Percentiles rank a stretch among this genome's conserved stretches.
Conservation (phyloP, 2,888 invertebrate genomes). For the Margaritifera margaritifera region DNA sequence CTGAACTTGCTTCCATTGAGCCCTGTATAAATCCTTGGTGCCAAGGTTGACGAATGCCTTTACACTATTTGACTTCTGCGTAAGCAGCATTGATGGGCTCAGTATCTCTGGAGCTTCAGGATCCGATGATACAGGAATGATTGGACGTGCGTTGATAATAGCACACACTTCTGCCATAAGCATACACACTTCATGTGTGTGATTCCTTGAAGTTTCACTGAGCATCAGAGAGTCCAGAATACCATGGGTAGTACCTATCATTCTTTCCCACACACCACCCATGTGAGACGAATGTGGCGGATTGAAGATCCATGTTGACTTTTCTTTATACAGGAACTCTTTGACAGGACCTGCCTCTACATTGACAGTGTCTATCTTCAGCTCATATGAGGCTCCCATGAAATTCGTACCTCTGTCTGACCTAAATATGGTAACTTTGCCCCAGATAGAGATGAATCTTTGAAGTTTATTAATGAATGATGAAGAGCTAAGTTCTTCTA, state of each 20-base stretch:
- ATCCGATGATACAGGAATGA: conserved; percentile 20
- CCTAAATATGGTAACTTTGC: conserved; percentile 17
- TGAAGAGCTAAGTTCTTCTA: conserved; percentile 26
- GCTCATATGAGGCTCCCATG: conserved; percentile 17
- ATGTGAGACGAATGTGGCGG: conserved; percentile 37
- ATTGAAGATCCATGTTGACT: conserved; percentile 20
- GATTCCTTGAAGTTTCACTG: not conserved
- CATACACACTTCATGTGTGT: conserved; percentile 14
- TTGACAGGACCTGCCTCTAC: conserved; percentile 16
- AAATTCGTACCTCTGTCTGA: conserved; percentile 33
- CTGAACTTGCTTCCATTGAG: conserved; percentile 19
- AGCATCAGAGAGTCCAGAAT: conserved; percentile 26
- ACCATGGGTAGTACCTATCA: conserved; percentile 23
- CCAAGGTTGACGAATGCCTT: not conserved
- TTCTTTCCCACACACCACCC: conserved; percentile 30
- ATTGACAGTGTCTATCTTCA: conserved; percentile 12
- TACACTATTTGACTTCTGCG: conserved; percentile 8
- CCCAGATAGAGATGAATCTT: conserved; percentile 25
- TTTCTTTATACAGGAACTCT: conserved; percentile 3
- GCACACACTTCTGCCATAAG: conserved; percentile 22
- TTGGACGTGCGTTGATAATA: conserved; percentile 19
- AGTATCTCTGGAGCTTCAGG: conserved; percentile 19
- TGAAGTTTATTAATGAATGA: conserved; percentile 30
- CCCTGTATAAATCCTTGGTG: conserved; percentile 8
- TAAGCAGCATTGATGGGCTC: conserved; percentile 21